A percentile compares a stretch with the other conserved stretches of the same genome.
Conservation (phyloP, 2,797 vertebrate genomes). For the Sebastes glaucus region DNA sequence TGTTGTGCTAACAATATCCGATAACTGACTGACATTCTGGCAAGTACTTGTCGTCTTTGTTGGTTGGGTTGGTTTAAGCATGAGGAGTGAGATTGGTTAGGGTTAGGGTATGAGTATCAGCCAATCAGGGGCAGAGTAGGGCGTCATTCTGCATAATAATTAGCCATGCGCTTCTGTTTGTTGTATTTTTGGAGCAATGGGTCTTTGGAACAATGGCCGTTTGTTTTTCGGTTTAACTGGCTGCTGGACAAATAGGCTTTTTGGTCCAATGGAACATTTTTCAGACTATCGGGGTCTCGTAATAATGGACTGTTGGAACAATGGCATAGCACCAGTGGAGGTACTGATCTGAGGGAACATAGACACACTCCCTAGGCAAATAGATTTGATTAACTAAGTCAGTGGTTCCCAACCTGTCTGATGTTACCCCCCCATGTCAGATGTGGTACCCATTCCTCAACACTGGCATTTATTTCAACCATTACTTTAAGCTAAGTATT, state of each 20-base stretch:
- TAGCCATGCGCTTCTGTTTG: background rate
- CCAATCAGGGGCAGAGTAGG: background rate
- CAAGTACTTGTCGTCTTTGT: background rate
- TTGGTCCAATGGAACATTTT: background rate
- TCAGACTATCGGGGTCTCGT: background rate
- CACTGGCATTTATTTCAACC: background rate
- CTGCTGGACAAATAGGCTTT: background rate
- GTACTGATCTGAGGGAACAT: background rate
- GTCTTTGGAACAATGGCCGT: accelerated
- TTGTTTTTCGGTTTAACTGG: background rate
- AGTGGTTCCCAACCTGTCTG: background rate
- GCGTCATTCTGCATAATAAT: no score
- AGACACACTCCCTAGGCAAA: background rate
- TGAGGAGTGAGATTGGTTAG: background rate
- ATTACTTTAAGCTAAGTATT: background rate
- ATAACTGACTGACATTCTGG: background rate
- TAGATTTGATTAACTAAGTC: background rate
- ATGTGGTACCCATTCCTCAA: background rate
- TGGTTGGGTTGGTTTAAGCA: background rate
- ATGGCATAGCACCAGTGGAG: background rate
- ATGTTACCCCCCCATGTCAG: background rate
- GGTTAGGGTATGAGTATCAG: background rate
- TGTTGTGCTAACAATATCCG: background rate
- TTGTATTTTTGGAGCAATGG: no score
- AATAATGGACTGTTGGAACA: background rate